These are phyloP conservation scores for Bruchidius siliquastri DNA, from an alignment of 2,888 invertebrate genomes.

Conservation along the genomic window DNA sequence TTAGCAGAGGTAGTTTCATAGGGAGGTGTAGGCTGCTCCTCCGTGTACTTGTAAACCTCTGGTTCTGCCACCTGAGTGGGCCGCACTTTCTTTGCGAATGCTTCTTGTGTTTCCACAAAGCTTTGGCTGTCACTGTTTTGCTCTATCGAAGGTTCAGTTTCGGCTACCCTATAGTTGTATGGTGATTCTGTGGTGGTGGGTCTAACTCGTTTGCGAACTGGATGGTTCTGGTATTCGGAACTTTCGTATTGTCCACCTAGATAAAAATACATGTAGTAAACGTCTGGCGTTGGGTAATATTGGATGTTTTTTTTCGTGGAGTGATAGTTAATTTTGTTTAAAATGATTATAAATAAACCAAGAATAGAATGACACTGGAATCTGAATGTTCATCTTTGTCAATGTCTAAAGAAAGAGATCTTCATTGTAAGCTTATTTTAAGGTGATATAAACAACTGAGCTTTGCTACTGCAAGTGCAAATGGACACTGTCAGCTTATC, in stretches of 20 bases:
- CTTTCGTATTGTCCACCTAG: constrained; percentile 6
- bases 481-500: too few species aligned
- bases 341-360: too few species aligned
- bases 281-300: too few species aligned
- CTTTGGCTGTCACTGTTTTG: background rate
- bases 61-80: constrained; percentile 3
- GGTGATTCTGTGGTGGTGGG: constrained; percentile 19
- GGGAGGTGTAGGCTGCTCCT: background rate
- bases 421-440: too few species aligned
- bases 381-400: too few species aligned
- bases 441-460: too few species aligned
- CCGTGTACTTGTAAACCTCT: background rate
- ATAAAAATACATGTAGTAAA: constrained; percentile 3
- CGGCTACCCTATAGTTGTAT: constrained; percentile 15
- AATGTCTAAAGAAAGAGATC: too few species aligned
- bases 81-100: constrained; percentile 17
- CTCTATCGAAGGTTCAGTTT: constrained; percentile 5
- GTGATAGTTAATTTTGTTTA: too few species aligned
- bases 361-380: too few species aligned
- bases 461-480: too few species aligned
- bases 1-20: background rate
- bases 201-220: constrained; percentile 15
- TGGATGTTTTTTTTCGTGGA: too few species aligned
- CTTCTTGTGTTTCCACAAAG: constrained; percentile 1
- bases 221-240: constrained; percentile 8